Evolutionary conservation across 2,113 vertebrate species (phyloP).

Genomic region (Willisornis vidua): DNA sequence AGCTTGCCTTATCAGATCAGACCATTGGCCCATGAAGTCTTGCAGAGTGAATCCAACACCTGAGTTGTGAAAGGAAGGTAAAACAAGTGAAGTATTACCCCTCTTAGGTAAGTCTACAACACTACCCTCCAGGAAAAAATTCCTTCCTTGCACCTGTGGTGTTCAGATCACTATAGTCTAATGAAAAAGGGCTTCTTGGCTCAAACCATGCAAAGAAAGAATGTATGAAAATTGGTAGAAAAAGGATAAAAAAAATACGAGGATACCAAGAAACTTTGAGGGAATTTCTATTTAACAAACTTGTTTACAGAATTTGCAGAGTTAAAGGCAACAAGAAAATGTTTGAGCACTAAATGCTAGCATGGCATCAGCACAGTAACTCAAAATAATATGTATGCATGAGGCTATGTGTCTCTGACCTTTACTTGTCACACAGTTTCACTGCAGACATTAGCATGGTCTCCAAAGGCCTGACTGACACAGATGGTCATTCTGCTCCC

Average conservation of each 20-base stretch:
- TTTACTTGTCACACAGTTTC: background rate
- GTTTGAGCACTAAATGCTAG: background rate
- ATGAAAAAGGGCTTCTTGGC: slow-evolving; percentile 30
- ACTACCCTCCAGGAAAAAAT: background rate
- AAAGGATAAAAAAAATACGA: slow-evolving; percentile 10
- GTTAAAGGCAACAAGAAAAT: background rate
- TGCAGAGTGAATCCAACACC: background rate
- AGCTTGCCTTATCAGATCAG: background rate
- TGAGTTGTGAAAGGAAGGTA: background rate
- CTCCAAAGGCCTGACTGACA: background rate
- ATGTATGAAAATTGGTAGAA: slow-evolving; percentile 59
- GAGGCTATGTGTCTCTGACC: background rate
- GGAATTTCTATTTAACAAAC: slow-evolving; percentile 36
- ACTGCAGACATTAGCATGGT: background rate
- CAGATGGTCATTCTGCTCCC: background rate
- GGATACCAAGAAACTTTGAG: slow-evolving; percentile 46
- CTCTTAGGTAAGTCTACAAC: background rate
- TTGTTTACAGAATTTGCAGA: background rate
- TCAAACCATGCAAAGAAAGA: slow-evolving; percentile 45
- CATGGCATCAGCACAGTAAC: background rate
- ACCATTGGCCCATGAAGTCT: background rate
- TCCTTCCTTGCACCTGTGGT: background rate
- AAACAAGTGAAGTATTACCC: background rate
- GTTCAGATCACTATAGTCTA: slow-evolving; percentile 33
- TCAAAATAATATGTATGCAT: background rate